phyloP scores from a whole-genome alignment of 2,797 vertebrate genomes.

The Pseudochaenichthys georgianus region DNA sequence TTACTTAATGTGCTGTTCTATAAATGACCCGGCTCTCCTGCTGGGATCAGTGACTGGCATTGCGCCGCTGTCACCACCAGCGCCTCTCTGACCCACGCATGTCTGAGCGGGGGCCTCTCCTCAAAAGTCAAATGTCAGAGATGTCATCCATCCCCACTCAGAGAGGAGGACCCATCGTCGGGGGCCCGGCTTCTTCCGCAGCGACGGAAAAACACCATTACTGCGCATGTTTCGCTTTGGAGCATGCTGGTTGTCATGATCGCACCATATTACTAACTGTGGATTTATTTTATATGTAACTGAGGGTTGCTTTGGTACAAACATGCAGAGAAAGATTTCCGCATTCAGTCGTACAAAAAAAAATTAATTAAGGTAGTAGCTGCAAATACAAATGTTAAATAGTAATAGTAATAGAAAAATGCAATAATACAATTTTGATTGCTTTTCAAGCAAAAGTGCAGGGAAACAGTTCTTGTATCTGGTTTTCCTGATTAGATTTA shows the following conservation, averaged over 20 bases:
- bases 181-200: slow-evolving; percentile 54
- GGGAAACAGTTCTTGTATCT: neutral
- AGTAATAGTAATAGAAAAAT: no score
- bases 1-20: slow-evolving; percentile 81
- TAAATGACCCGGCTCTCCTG: slow-evolving; percentile 81
- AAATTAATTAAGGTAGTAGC: no score
- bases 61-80: slow-evolving; percentile 66
- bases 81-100: slow-evolving; percentile 55
- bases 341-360: neutral
- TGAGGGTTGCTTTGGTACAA: neutral
- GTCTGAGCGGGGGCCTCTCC: slow-evolving; percentile 69
- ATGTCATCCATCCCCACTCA: slow-evolving; percentile 75
- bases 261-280: slow-evolving; percentile 35
- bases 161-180: slow-evolving; percentile 58
- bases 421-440: no score
- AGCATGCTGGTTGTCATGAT: slow-evolving; percentile 37
- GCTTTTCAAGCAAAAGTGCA: no score
- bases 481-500: neutral
- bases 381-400: no score
- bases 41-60: slow-evolving; percentile 77
- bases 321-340: neutral
- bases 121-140: slow-evolving; percentile 87
- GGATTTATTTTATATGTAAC: slow-evolving; percentile 32
- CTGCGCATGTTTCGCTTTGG: slow-evolving; percentile 36
- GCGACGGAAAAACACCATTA: slow-evolving; percentile 73